These are phyloP conservation scores for Chrysopilus asiliformis DNA, from an alignment of 2,888 invertebrate species.

Conservation along the genomic window DNA sequence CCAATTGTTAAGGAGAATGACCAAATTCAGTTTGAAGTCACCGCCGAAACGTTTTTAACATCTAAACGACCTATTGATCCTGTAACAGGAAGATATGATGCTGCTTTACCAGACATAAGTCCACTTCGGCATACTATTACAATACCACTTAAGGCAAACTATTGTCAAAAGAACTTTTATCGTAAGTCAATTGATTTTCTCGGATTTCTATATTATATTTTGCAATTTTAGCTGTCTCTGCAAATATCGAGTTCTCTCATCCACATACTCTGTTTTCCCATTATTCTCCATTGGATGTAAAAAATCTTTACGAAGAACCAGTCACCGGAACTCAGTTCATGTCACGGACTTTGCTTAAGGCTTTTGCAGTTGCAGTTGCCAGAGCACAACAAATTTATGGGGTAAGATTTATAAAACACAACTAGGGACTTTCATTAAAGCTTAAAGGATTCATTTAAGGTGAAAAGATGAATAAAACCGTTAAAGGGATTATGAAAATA, in stretches of 20 bases:
- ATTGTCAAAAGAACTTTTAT: slow-evolving; percentile 52
- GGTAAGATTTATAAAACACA: slow-evolving; percentile 37
- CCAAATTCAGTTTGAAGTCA: slow-evolving; percentile 49
- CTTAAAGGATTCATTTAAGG: no score
- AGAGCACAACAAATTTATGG: slow-evolving; percentile 65
- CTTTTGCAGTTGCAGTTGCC: slow-evolving; percentile 61
- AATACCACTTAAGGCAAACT: slow-evolving; percentile 45
- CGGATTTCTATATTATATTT: slow-evolving; percentile 9
- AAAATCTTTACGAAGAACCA: slow-evolving; percentile 53
- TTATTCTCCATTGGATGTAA: slow-evolving; percentile 48
- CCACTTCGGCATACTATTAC: slow-evolving; percentile 64
- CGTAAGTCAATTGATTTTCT: slow-evolving; percentile 43
- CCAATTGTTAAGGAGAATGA: slow-evolving; percentile 47
- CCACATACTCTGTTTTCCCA: slow-evolving; percentile 71
- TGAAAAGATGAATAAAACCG: no score
- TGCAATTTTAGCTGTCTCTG: slow-evolving; percentile 14
- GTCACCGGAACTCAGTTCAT: slow-evolving; percentile 54
- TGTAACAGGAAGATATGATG: slow-evolving; percentile 37
- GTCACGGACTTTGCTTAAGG: slow-evolving; percentile 56
- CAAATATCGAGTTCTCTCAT: slow-evolving; percentile 34
- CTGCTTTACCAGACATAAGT: slow-evolving; percentile 53
- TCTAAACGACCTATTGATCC: slow-evolving; percentile 47
- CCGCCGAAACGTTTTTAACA: slow-evolving; percentile 52
- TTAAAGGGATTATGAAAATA: no score
- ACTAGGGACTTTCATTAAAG: no score